Percentiles rank a stretch among this genome's conserved stretches.
Evolutionary conservation across 2,113 vertebrate genomes (phyloP).

Genomic region (Anhinga anhinga): DNA sequence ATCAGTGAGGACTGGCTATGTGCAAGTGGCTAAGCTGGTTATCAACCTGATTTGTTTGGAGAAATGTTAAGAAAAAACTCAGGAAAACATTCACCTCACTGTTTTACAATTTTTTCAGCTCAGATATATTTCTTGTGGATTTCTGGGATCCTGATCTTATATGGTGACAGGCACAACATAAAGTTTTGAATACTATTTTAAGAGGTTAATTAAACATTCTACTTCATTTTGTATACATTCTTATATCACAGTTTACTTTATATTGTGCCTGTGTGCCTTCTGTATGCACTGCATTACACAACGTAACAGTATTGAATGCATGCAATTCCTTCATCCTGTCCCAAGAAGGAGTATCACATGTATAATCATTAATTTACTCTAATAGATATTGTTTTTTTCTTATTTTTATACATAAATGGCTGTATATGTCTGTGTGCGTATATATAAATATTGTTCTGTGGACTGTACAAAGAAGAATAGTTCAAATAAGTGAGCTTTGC

Average conservation of each 20-base stretch:
- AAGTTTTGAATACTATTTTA: neutral
- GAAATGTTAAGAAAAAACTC: neutral
- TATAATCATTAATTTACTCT: neutral
- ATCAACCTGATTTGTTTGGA: neutral
- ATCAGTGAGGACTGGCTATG: neutral
- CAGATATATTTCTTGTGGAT: neutral
- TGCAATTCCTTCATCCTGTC: neutral
- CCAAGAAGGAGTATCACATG: neutral
- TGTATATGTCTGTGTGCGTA: neutral
- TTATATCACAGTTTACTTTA: neutral
- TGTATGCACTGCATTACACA: neutral
- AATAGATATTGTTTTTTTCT: neutral
- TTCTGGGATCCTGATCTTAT: neutral
- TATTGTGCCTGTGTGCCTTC: neutral
- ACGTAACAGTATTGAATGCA: neutral
- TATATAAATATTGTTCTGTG: neutral
- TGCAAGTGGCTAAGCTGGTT: neutral
- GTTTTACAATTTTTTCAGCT: neutral
- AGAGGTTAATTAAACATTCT: neutral
- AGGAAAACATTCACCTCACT: neutral
- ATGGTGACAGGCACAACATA: neutral
- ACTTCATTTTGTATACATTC: neutral
- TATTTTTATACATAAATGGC: neutral
- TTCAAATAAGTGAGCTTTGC: neutral
- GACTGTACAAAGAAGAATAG: neutral